Conservation (phyloP, 2,888 invertebrate species). For the Pyrocoelia pectoralis region DNA sequence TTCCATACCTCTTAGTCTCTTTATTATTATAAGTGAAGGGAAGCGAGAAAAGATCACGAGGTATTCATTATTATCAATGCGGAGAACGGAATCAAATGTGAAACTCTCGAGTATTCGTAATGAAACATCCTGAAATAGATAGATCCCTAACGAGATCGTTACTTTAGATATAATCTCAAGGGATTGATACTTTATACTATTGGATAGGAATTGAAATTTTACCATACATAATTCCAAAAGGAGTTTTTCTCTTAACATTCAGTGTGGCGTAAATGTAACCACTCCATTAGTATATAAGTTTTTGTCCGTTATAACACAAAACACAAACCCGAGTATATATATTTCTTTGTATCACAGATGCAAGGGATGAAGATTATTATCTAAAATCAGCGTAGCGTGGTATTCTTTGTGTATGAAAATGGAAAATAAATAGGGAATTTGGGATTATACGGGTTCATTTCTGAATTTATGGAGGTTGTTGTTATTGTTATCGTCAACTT, state of each 20-base stretch:
- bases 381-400: constrained; percentile 34
- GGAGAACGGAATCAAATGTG: constrained; percentile 20
- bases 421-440: constrained; percentile 23
- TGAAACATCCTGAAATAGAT: constrained; percentile 21
- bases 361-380: constrained; percentile 34
- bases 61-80: constrained; percentile 22
- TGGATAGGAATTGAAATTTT: constrained; percentile 6
- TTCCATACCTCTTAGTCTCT: no score
- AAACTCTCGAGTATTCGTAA: constrained; percentile 17
- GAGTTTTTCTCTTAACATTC: constrained; percentile 4
- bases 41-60: constrained; percentile 14
- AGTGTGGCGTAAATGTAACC: background rate
- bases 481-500: constrained; percentile 6
- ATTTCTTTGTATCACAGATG: constrained; percentile 23
- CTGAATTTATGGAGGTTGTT: constrained; percentile 18
- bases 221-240: background rate
- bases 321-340: constrained; percentile 8
- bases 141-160: constrained; percentile 21
- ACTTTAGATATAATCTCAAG: constrained; percentile 13
- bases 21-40: constrained; percentile 13
- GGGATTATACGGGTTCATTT: constrained; percentile 27
- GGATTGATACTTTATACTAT: constrained; percentile 13
- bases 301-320: constrained; percentile 13
- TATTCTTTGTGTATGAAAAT: constrained; percentile 19
- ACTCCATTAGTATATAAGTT: constrained; percentile 12